phyloP scores from a whole-genome alignment of 2,113 vertebrate genomes.

The Callopanchax toddi region DNA sequence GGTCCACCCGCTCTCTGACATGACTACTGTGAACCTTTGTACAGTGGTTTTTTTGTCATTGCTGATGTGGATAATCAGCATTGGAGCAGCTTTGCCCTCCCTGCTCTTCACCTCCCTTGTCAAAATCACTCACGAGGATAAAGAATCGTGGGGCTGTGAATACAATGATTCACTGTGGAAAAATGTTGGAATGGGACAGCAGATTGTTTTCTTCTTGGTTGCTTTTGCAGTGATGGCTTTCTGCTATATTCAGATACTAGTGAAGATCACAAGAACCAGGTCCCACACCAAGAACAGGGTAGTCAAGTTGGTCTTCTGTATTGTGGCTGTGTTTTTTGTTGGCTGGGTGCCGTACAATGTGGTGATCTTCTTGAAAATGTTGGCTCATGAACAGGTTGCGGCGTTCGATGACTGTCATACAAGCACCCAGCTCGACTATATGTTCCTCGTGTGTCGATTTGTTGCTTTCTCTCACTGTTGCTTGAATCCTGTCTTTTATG shows the following conservation, averaged over 20 bases:
- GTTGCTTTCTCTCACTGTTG: conserved; percentile 92
- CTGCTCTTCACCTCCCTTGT: conserved; percentile 67
- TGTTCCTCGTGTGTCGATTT: conserved; percentile 79
- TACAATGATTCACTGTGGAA: conserved; percentile 61
- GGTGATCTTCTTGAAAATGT: conserved; percentile 80
- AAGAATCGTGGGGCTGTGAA: conserved; percentile 57
- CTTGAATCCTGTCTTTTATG: conserved; percentile 92
- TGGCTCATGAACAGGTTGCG: conserved; percentile 28
- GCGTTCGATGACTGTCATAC: conserved; percentile 66
- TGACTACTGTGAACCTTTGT: conserved; percentile 45
- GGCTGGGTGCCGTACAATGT: conserved; percentile 93
- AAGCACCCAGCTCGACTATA: conserved; percentile 66
- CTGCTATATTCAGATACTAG: conserved; percentile 85
- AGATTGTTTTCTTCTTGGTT: conserved; percentile 82
- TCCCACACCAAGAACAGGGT: conserved; percentile 84
- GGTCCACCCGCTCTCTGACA: conserved; percentile 79
- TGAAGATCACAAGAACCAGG: conserved; percentile 76
- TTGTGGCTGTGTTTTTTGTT: conserved; percentile 86
- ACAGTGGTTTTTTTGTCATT: conserved; percentile 65
- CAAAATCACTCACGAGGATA: conserved; percentile 12
- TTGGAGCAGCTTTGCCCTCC: conserved; percentile 80
- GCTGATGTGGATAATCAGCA: conserved; percentile 80
- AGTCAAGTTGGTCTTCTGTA: conserved; percentile 86
- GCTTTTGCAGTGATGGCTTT: conserved; percentile 82
- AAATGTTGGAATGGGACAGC: conserved; percentile 18